A percentile compares a stretch with the other conserved stretches of the same genome.
Conservation (phyloP, 2,888 invertebrate species). For the Andrena dorsata region DNA sequence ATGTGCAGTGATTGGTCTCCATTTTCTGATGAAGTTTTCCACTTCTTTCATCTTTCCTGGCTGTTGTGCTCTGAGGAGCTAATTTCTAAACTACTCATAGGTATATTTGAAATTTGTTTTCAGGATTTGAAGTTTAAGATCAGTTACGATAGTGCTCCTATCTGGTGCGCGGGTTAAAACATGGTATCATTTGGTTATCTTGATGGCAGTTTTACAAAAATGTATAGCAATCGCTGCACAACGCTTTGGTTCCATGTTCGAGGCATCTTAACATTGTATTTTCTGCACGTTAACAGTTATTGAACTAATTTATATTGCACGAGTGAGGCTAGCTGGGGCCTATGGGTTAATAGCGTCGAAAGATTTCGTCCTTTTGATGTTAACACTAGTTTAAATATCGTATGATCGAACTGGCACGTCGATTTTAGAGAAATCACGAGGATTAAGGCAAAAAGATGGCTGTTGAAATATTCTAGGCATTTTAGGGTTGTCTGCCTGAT, state of each 20-base stretch:
- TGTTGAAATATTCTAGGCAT: conserved; percentile 1
- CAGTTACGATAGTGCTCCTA: too few species aligned
- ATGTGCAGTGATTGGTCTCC: not conserved
- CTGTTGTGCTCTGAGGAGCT: too few species aligned
- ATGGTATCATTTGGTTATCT: not conserved
- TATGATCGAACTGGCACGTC: not conserved
- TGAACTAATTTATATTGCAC: not conserved
- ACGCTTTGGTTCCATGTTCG: not conserved
- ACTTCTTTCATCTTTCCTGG: not conserved
- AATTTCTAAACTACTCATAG: not conserved
- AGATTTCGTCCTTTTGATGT: too few species aligned
- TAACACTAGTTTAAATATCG: too few species aligned
- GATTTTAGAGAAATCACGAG: not conserved
- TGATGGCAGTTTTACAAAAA: not conserved
- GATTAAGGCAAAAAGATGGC: conserved; percentile 3
- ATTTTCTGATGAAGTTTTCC: not conserved
- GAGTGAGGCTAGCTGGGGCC: not conserved
- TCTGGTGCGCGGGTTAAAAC: too few species aligned
- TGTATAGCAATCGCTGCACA: not conserved
- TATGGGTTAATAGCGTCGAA: not conserved
- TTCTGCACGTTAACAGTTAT: not conserved
- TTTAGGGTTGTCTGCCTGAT: not conserved
- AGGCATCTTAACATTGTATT: not conserved
- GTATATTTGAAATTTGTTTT: not conserved
- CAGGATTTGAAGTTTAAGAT: not conserved